phyloP scores from a whole-genome alignment of 2,888 invertebrate genomes.

The Microctonus brassicae region DNA sequence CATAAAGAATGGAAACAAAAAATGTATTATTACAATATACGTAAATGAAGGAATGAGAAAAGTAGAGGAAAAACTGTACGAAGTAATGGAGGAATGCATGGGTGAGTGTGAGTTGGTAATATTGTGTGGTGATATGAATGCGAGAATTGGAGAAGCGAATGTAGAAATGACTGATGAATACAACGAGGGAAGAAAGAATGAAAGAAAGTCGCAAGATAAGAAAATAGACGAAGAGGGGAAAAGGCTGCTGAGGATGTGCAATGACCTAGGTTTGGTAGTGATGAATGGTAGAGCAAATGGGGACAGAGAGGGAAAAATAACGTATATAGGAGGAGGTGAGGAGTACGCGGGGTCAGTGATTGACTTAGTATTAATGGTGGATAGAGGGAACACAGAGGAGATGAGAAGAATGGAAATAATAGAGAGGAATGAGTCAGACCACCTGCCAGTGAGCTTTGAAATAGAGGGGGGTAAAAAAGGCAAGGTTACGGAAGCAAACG shows the following conservation, averaged over 20 bases:
- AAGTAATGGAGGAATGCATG: too few relatives aligned
- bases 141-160: too few relatives aligned
- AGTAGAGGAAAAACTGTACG: too few relatives aligned
- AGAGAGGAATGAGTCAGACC: too few relatives aligned
- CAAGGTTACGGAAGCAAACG: not conserved
- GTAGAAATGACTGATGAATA: not conserved
- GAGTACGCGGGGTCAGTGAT: constrained; percentile 12
- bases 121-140: constrained; percentile 22
- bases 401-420: not conserved
- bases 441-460: constrained; percentile 10
- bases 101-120: not conserved
- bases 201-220: constrained; percentile 16
- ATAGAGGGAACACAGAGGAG: not conserved
- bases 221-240: constrained; percentile 3
- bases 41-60: too few relatives aligned
- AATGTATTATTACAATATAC: too few relatives aligned
- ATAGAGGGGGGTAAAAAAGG: not conserved
- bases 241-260: constrained; percentile 20
- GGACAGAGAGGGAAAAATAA: constrained; percentile 33
- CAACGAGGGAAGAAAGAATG: not conserved
- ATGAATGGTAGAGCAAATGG: constrained; percentile 23
- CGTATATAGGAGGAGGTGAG: constrained; percentile 5
- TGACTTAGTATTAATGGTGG: constrained; percentile 17
- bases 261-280: constrained; percentile 15
- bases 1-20: too few relatives aligned